Percentiles rank a stretch among this genome's conserved stretches.
Conservation (phyloP, 2,888 invertebrate genomes). For the Callimorpha dominula region DNA sequence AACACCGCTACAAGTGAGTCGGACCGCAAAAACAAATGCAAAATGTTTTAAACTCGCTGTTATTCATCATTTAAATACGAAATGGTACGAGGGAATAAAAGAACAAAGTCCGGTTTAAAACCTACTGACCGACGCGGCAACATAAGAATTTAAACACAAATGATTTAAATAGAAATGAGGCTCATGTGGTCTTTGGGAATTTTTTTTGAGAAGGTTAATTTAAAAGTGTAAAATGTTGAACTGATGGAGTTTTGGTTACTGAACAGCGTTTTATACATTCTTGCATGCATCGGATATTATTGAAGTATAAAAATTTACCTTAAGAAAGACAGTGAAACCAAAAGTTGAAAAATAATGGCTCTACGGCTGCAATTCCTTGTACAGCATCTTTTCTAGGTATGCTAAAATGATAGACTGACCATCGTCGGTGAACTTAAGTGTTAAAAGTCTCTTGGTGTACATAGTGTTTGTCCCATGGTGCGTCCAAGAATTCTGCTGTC, state of each 20-base stretch:
- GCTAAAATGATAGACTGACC: no score
- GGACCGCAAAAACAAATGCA: conserved; percentile 13
- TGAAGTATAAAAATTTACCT: neutral
- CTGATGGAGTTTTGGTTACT: neutral
- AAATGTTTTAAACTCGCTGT: conserved; percentile 12
- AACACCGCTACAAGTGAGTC: neutral
- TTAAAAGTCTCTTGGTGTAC: no score
- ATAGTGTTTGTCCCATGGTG: no score
- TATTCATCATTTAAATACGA: conserved; percentile 13
- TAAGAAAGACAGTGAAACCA: neutral
- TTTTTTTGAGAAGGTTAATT: neutral
- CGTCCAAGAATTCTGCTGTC: no score
- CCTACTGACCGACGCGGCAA: neutral
- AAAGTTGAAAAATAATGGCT: neutral
- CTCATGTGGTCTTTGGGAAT: neutral
- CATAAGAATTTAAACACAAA: neutral
- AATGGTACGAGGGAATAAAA: conserved; percentile 3
- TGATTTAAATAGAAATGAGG: neutral
- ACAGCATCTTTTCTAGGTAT: no score
- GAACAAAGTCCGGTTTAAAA: conserved; percentile 15
- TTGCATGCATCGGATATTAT: neutral
- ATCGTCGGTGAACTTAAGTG: no score
- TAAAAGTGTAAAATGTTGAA: neutral
- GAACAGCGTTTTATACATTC: neutral
- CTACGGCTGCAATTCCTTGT: no score